Conservation (phyloP, 2,888 invertebrate genomes). For the Graphium colonna region DNA sequence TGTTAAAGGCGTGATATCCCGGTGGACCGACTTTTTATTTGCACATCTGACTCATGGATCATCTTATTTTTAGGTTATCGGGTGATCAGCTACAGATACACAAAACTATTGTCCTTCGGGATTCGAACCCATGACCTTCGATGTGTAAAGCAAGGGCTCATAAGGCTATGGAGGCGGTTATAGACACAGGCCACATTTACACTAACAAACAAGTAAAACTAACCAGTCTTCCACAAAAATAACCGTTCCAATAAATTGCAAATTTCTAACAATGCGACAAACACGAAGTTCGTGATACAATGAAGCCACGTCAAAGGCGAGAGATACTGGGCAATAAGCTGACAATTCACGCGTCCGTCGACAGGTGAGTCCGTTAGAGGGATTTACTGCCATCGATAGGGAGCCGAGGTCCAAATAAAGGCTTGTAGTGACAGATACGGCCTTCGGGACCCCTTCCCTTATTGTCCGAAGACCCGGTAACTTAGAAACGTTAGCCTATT, state of each 20-base stretch:
- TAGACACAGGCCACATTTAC: no score
- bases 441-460: conserved; percentile 4
- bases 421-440: conserved; percentile 22
- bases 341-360: conserved; percentile 30
- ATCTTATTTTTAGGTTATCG: no score
- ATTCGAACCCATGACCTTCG: no score
- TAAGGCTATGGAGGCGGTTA: no score
- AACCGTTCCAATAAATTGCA: background rate
- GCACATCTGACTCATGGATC: no score
- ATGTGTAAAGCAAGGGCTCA: no score
- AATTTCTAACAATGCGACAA: background rate
- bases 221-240: background rate
- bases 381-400: conserved; percentile 38
- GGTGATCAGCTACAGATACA: no score
- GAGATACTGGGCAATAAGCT: conserved; percentile 24
- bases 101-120: no score
- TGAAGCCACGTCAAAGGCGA: conserved; percentile 10
- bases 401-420: conserved; percentile 38
- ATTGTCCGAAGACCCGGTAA: background rate
- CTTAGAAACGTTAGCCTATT: background rate
- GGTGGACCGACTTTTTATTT: no score
- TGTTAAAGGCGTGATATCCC: no score
- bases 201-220: no score
- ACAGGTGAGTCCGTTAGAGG: conserved; percentile 31
- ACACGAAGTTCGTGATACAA: background rate